phyloP scores from a whole-genome alignment of 2,888 invertebrate genomes.

The Napeogenes sylphis region DNA sequence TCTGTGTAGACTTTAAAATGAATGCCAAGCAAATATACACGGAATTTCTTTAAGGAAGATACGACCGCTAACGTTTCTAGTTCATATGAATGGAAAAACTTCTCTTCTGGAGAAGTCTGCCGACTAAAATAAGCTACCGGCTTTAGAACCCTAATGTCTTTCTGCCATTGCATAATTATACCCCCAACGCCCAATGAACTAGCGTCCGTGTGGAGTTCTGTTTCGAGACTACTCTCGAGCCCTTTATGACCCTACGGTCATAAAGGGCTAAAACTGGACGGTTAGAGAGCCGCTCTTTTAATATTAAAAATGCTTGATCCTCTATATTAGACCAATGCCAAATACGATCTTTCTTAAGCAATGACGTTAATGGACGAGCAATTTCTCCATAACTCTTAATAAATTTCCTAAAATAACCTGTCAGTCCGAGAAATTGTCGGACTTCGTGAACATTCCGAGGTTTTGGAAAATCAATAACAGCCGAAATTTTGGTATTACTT shows the following conservation, averaged over 20 bases:
- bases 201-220: slow-evolving; percentile 45
- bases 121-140: slow-evolving; percentile 35
- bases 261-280: slow-evolving; percentile 40
- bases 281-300: slow-evolving; percentile 11
- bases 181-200: slow-evolving; percentile 38
- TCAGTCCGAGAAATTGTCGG: too few species aligned
- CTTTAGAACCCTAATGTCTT: slow-evolving; percentile 17
- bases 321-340: too few species aligned
- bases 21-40: slow-evolving; percentile 37
- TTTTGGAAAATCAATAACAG: too few species aligned
- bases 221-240: too few species aligned
- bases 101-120: slow-evolving; percentile 31
- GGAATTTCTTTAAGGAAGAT: slow-evolving; percentile 36
- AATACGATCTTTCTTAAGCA: too few species aligned
- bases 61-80: slow-evolving; percentile 35
- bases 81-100: slow-evolving; percentile 32
- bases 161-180: too few species aligned
- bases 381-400: too few species aligned
- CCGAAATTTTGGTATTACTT: too few species aligned
- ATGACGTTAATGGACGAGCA: too few species aligned
- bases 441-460: too few species aligned
- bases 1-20: slow-evolving; percentile 34
- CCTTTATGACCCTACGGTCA: too few species aligned
- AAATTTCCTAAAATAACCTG: too few species aligned
- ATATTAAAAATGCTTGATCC: slow-evolving; percentile 6